Base-by-base conservation (phyloP, 2,888 invertebrate genomes). In the Drosophila acutilabella region DNA sequence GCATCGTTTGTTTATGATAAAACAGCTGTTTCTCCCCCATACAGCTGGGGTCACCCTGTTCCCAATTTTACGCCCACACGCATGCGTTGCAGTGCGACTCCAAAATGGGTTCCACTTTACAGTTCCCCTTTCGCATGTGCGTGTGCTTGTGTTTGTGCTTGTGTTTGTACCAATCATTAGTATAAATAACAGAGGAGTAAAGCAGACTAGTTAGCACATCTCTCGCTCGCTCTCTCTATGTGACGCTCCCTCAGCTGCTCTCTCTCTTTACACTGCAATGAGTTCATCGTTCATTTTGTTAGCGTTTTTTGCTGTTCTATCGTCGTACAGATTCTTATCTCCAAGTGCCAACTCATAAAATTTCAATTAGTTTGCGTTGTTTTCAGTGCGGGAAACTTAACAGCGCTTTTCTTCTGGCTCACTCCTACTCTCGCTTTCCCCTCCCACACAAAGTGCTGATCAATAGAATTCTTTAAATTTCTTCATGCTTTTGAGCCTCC, bases 251-350 rank as follows among this genome's bases (percentile, higher is more conserved):
- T 42, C 7, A n/a, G 33, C 38, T 11, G 10, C 51, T 42, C 53
- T 54, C 18, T n/a, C 18, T 50, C 30, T 36, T 36, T 36, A n/a
- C 13, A 48, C 18, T 70, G 69, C 81, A 83, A 74, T 86, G 87
- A 82, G 87, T 82, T 82, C 82, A 86, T 82, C 87, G 69, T 61
- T 72, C 58, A 61, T 67, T 76, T 50, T 30, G 64, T 75, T 78
- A 52, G 57, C 62, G 26, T 59, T 64, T 57, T 70, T 57, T 36
- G 33, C 30, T 50, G 42, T 64, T 68, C 60, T 69, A 69, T 70
- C 78, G 53, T 26, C 77, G 51, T 60, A 58, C 38, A 38, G 81
- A 86, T 86, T 86, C 81, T 86, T 86, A 82, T 82, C 81, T 71
- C 64, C 52, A 64, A 78, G 67, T 76, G 77, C 64, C 75, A 76